Evolutionary conservation across 2,113 vertebrate species (phyloP), one percentile per base, ranked within the genome.

Genomic region (Nycticorax nycticorax): DNA sequence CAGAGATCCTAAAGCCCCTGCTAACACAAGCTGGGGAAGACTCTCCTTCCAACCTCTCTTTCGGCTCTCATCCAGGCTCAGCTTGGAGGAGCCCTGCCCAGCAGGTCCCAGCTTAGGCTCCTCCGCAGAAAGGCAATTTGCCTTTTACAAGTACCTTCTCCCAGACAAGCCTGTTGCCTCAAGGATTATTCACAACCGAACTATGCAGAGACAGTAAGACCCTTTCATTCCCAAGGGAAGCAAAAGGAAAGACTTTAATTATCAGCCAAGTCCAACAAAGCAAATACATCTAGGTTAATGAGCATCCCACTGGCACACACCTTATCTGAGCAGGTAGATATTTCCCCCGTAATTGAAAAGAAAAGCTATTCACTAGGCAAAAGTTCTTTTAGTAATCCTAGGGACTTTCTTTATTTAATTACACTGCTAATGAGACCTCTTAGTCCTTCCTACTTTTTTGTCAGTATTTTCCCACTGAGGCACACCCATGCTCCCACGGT

Each of bases 201-300:
- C 33, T 50, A 21, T 13, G 41, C 53, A 89, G 62, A 76, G 71
- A 35, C 57, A 73, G 45, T 24, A 48, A 86, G n/a, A 89, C 14
- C 53, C 52, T 78, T 76, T 71, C 39, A 57, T 66, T 93, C 85
- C 75, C 64, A 35, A 50, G 63, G 64, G 88, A 45, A 80, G 43
- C 12, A 75, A 68, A 94, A 89, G 22, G 35, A 82, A 69, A 90
- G 18, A 35, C 37, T 89, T 92, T 33, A 66, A 80, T 92, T 90
- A 90, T 59, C 88, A 86, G 27, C 41, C 37, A 26, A 75, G 78
- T 66, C 75, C 23, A 72, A 78, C 73, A 82, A 86, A 90, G 85
- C 59, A 52, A 66, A 96, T 57, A 57, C 28, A 80, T 85, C 30
- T 41, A 73, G 78, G 81, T 94, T 95, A 96, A 95, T 92, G 92